A percentile compares a stretch with the other conserved stretches of the same genome.
phyloP scores from a whole-genome alignment of 2,113 vertebrate genomes.

The Sebastes schlegelii region DNA sequence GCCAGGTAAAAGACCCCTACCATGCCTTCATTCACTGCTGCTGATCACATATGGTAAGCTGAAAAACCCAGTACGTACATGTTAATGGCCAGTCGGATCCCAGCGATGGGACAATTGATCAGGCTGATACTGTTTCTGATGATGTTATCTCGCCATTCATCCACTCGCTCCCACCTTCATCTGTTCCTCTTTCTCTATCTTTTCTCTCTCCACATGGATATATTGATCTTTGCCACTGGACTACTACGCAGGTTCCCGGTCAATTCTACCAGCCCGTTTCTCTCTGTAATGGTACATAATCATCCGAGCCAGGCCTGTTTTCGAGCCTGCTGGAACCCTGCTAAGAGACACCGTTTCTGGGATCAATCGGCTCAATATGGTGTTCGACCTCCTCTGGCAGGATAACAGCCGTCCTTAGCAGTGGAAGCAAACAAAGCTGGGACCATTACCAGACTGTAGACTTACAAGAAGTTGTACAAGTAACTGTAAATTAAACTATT shows the following conservation, averaged over 20 bases:
- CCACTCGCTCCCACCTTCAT: constrained; percentile 29
- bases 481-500: constrained; percentile 38
- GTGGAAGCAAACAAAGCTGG: constrained; percentile 17
- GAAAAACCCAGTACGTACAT: constrained; percentile 34
- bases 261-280: constrained; percentile 44
- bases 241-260: constrained; percentile 18
- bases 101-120: constrained; percentile 22
- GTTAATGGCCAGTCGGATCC: constrained; percentile 22
- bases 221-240: constrained; percentile 56
- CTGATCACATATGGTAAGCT: constrained; percentile 24
- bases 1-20: constrained; percentile 30
- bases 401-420: constrained; percentile 20
- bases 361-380: constrained; percentile 62
- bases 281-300: constrained; percentile 62
- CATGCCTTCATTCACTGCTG: constrained; percentile 26
- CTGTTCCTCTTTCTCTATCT: constrained; percentile 12
- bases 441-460: constrained; percentile 14
- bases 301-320: constrained; percentile 29
- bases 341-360: constrained; percentile 38
- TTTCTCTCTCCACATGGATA: constrained; percentile 43
- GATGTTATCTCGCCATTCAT: constrained; percentile 39
- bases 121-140: constrained; percentile 17
- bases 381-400: constrained; percentile 15
- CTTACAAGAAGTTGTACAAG: constrained; percentile 25
- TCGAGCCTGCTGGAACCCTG: constrained; percentile 38